Conservation (phyloP, 1,140 invertebrate genomes). For the Atopsyche davidsoni region DNA sequence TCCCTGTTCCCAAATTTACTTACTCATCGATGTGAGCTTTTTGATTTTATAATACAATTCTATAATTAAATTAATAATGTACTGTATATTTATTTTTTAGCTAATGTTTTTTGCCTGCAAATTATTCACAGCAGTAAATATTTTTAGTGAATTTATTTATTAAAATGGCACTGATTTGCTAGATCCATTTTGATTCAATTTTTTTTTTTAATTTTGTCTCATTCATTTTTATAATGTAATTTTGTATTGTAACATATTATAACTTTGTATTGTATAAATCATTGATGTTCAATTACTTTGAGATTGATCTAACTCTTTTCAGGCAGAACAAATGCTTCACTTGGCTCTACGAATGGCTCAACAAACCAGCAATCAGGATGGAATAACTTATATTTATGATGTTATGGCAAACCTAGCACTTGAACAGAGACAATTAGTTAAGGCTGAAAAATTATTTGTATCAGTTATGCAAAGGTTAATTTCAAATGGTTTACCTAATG, state of each 20-base stretch:
- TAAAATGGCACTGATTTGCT: too few species aligned
- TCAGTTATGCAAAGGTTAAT: constrained; percentile 73
- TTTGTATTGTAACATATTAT: not conserved
- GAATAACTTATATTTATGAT: constrained; percentile 83
- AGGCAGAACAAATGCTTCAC: constrained; percentile 80
- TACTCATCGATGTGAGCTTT: too few species aligned
- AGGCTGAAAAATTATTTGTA: constrained; percentile 79
- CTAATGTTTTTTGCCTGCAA: too few species aligned
- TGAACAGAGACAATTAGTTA: constrained; percentile 64
- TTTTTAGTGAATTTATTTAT: too few species aligned
- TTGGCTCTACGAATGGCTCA: constrained; percentile 77
- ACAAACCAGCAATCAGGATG: constrained; percentile 65
- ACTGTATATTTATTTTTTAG: too few species aligned
- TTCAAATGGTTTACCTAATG: constrained; percentile 56
- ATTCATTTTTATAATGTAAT: not conserved
- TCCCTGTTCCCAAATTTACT: too few species aligned
- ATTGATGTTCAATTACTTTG: not conserved
- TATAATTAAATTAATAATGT: too few species aligned
- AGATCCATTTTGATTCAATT: too few species aligned
- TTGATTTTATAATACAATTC: too few species aligned
- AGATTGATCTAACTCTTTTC: constrained; percentile 9
- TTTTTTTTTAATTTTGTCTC: too few species aligned
- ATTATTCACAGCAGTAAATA: too few species aligned
- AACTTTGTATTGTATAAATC: not conserved
- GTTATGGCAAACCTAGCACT: constrained; percentile 86